phyloP scores from a whole-genome alignment of 2,797 vertebrate genomes.

The Loriculus beryllinus region DNA sequence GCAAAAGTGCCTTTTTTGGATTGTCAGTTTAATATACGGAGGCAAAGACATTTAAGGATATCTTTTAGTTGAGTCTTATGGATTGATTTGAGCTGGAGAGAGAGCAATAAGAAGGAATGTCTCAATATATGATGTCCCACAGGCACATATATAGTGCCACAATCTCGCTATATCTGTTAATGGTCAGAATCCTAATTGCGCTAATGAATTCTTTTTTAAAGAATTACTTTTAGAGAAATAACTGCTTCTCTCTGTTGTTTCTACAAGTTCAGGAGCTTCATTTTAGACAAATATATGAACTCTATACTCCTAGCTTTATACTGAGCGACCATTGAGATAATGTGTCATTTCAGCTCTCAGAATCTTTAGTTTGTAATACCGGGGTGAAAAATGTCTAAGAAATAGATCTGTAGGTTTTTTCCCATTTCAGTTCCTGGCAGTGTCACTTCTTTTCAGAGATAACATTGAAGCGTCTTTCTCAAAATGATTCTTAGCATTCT shows the following conservation, averaged over 20 bases:
- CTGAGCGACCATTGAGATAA: neutral
- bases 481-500: neutral
- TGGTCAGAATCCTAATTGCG: neutral
- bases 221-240: neutral
- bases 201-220: neutral
- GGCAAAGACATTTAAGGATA: neutral
- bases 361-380: neutral
- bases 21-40: neutral
- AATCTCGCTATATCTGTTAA: neutral
- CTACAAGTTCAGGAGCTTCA: neutral
- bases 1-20: neutral
- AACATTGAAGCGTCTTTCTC: neutral
- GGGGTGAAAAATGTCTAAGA: neutral
- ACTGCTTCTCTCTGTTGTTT: neutral
- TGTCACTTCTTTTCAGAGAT: neutral
- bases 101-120: neutral
- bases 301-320: neutral
- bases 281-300: neutral
- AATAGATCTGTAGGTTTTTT: fast-evolving
- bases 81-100: neutral
- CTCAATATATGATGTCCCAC: neutral
- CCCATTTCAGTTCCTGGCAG: neutral
- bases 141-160: neutral
- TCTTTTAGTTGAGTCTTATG: neutral
- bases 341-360: neutral